These are phyloP conservation scores for Conus ventricosus DNA, from an alignment of 1,140 invertebrate genomes.

Conservation along the genomic window DNA sequence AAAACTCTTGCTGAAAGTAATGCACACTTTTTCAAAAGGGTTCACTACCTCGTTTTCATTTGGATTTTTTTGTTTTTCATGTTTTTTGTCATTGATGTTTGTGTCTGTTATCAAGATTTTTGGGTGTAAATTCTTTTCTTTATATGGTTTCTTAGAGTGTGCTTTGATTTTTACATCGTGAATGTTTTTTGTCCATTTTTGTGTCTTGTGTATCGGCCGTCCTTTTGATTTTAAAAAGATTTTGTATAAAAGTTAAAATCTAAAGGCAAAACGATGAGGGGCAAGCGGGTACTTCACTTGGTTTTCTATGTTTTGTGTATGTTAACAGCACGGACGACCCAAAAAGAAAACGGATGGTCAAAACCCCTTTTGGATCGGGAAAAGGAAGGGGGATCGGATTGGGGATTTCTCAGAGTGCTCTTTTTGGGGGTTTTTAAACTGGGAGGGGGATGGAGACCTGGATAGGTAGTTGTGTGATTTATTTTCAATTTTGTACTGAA, in stretches of 20 bases:
- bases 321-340: slow-evolving; percentile 88
- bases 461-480: too few relatives aligned
- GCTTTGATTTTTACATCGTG: too few relatives aligned
- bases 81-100: too few relatives aligned
- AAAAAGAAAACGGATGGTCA: slow-evolving; percentile 96
- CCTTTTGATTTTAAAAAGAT: neutral
- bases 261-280: too few relatives aligned
- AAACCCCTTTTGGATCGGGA: slow-evolving; percentile 94
- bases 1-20: slow-evolving; percentile 88
- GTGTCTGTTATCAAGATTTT: too few relatives aligned
- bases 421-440: too few relatives aligned
- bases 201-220: neutral
- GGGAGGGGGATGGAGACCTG: too few relatives aligned
- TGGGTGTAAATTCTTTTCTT: too few relatives aligned
- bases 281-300: neutral
- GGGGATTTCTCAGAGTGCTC: slow-evolving; percentile 83
- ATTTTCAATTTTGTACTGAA: too few relatives aligned
- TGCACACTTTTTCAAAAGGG: neutral
- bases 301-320: neutral
- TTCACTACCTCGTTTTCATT: neutral
- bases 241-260: slow-evolving; percentile 28
- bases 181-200: neutral
- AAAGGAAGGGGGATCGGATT: slow-evolving; percentile 93
- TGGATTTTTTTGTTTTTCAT: neutral
- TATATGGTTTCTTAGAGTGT: too few relatives aligned